Evolutionary conservation across 2,113 vertebrate genomes (phyloP), one percentile per base, ranked within the genome.

Genomic region (Alligator mississippiensis): DNA sequence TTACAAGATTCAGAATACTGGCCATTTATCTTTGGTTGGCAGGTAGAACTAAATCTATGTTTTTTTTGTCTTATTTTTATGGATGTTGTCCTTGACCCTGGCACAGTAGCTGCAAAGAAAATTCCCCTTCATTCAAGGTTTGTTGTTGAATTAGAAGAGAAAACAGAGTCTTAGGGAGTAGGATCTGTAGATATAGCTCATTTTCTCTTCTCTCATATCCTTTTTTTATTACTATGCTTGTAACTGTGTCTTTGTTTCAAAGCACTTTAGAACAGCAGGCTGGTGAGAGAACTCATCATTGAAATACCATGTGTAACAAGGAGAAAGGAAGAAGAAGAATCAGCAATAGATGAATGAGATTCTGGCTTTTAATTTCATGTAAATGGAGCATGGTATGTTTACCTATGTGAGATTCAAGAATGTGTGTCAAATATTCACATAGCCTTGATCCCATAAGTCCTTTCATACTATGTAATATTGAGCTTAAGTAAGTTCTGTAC

Each of bases 331-430:
- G 15, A 57, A 28, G 59, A n/a, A 90, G 57, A 24, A n/a, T 57
- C 61, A 59, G 19, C 59, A 55, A 21, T 55, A 60, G 60, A 47
- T 76, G 55, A 76, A 76, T 25, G 24, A 61, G 61, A 22, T 38
- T 79, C 30, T 25, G 30, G 25, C 16, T 84, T 84, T 27, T 62
- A 24, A 38, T 22, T 55, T 84, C 54, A 34, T 18, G 14, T 57
- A 87, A 89, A 87, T 24, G 74, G 6, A 59, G 2, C 19, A 72
- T 2, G 54, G 74, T 22, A 22, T 90, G 22, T 61, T 92, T 27
- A 91, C 34, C 8, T 68, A 93, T 76, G 88, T 93, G 84, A 84
- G 70, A 90, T 90, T 90, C 61, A 88, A 89, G 77, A 88, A 24
- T 55, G 68, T 25, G 2, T 57, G 59, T 62, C 22, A 58, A 66